Conservation (phyloP, 2,797 vertebrate species). For the Pteronotus mesoamericanus region DNA sequence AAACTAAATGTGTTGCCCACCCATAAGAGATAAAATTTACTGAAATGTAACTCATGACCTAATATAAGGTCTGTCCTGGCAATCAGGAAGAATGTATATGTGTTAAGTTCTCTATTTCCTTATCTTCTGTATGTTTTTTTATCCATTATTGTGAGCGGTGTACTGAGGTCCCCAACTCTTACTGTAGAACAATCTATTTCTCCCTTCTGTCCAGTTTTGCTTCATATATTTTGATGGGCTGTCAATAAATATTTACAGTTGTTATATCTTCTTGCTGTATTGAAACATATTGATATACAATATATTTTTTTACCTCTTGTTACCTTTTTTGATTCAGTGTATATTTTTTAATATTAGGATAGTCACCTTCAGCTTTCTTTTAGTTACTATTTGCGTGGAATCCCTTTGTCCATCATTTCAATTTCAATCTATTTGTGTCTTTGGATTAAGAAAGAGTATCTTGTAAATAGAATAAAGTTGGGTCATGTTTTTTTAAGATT, state of each 20-base stretch:
- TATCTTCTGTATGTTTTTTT: not conserved
- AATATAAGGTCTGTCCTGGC: not conserved
- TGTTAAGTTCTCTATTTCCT: not conserved
- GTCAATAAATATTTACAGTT: not conserved
- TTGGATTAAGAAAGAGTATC: not conserved
- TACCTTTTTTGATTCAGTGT: not conserved
- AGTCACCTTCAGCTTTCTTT: not conserved
- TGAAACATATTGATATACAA: not conserved
- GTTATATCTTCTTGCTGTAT: not conserved
- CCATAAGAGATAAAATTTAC: conserved; percentile 47
- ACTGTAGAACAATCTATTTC: not conserved
- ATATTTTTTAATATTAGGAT: not conserved
- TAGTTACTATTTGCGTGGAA: not conserved
- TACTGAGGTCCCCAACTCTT: not conserved
- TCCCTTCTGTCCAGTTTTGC: not conserved
- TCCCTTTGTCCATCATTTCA: not conserved
- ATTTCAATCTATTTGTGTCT: not conserved
- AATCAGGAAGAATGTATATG: not conserved
- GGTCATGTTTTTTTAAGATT: too few relatives aligned
- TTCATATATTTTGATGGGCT: not conserved
- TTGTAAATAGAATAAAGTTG: not conserved
- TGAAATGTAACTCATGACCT: not conserved
- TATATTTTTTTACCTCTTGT: not conserved
- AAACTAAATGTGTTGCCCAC: conserved; percentile 74
- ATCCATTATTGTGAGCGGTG: not conserved